Conservation (phyloP, 2,113 vertebrate genomes). For the Crotalus horridus region DNA sequence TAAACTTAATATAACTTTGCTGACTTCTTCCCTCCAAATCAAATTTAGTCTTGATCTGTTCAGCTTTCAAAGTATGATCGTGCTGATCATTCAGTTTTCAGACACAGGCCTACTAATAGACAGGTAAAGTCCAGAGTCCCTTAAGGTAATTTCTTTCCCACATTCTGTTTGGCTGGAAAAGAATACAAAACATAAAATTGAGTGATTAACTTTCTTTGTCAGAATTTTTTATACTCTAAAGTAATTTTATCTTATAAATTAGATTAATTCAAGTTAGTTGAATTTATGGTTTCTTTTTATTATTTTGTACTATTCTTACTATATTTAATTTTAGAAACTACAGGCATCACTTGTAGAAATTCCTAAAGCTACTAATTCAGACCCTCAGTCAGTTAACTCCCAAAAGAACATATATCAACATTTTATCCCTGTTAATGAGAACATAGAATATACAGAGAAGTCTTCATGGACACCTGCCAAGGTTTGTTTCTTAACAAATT, state of each 20-base stretch:
- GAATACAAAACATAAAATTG: constrained; percentile 69
- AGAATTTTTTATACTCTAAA: neutral
- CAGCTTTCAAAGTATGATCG: neutral
- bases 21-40: neutral
- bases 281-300: constrained; percentile 10
- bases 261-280: constrained; percentile 1
- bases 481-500: constrained; percentile 56
- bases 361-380: constrained; percentile 39
- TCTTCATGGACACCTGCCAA: constrained; percentile 35
- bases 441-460: constrained; percentile 50
- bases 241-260: constrained; percentile 1
- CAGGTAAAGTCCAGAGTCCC: neutral
- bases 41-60: neutral
- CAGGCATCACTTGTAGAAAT: constrained; percentile 48
- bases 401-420: constrained; percentile 39
- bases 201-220: constrained; percentile 21
- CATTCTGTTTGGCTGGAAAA: constrained; percentile 2
- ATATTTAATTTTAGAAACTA: constrained; percentile 57
- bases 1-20: neutral
- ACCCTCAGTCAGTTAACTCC: constrained; percentile 43
- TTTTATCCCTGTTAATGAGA: constrained; percentile 28
- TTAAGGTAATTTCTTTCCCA: neutral
- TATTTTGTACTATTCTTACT: constrained; percentile 4
- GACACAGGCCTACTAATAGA: neutral
- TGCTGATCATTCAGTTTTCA: neutral